These are phyloP conservation scores for Zoanthus gigantus DNA, from an alignment of 92 coral and sea anemone species.

Conservation along the genomic window DNA sequence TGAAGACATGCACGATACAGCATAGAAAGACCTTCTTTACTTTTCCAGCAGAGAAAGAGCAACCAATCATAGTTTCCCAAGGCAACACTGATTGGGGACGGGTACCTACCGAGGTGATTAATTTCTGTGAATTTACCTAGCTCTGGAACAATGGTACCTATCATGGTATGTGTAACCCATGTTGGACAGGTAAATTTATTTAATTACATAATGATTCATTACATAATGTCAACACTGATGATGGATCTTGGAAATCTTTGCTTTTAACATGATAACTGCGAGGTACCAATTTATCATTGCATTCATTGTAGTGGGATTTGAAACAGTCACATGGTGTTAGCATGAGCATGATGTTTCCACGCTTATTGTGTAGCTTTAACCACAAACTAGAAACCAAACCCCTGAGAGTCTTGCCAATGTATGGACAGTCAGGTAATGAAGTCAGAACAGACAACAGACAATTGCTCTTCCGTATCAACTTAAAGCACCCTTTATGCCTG, in stretches of 20 bases:
- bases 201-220: no score
- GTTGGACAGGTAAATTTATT: not conserved
- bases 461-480: no score
- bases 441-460: no score
- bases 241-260: constrained; percentile 58
- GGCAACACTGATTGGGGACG: constrained; percentile 35
- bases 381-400: constrained; percentile 44
- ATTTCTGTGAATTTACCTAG: constrained; percentile 42
- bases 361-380: constrained; percentile 44
- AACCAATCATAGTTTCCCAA: constrained; percentile 54
- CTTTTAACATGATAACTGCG: constrained; percentile 56
- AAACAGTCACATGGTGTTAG: constrained; percentile 39
- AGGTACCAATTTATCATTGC: constrained; percentile 40
- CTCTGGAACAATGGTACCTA: constrained; percentile 26
- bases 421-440: constrained; percentile 31
- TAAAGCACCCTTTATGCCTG: no score
- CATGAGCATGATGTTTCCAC: constrained; percentile 46
- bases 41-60: constrained; percentile 37
- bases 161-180: constrained; percentile 28
- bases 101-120: constrained; percentile 51
- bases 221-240: constrained; percentile 30
- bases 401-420: constrained; percentile 51
- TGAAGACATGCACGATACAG: constrained; percentile 50
- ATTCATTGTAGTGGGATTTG: constrained; percentile 3
- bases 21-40: constrained; percentile 27